These are phyloP conservation scores for Dicycla oo DNA, from an alignment of 2,888 invertebrate species.

Conservation along the genomic window DNA sequence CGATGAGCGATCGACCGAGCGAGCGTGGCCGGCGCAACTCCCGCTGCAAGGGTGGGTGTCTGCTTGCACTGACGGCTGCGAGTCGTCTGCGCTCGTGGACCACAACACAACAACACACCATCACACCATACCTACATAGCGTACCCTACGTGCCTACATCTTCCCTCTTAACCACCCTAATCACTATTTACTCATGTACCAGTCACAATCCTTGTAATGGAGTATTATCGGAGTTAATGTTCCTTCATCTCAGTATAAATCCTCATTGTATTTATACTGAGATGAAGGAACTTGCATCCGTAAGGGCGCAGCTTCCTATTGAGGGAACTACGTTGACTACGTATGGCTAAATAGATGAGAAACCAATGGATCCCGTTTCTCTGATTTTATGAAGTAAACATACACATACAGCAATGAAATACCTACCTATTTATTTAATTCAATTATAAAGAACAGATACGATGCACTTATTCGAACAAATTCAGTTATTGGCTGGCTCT, in stretches of 20 bases:
- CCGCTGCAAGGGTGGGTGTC: constrained; percentile 89
- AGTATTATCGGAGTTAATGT: constrained; percentile 9
- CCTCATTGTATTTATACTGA: constrained; percentile 8
- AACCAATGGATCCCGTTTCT: not conserved
- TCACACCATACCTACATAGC: constrained; percentile 64
- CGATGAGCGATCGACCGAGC: constrained; percentile 90
- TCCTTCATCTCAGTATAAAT: no score
- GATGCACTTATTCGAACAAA: constrained; percentile 25
- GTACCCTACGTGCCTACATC: constrained; percentile 31
- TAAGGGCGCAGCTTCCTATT: constrained; percentile 4
- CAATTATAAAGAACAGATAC: not conserved
- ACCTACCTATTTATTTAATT: not conserved
- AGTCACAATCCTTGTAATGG: constrained; percentile 6
- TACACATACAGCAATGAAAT: not conserved
- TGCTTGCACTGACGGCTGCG: constrained; percentile 73
- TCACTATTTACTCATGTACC: not conserved
- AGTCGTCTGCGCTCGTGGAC: constrained; percentile 72
- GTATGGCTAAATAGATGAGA: not conserved
- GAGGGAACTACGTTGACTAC: not conserved
- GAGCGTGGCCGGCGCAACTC: constrained; percentile 90
- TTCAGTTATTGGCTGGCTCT: constrained; percentile 61
- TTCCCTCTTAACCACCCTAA: constrained; percentile 30
- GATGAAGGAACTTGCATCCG: constrained; percentile 16
- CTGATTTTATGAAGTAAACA: constrained; percentile 9
- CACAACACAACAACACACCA: constrained; percentile 63